Base-by-base conservation (phyloP, 2,888 invertebrate species). In the Acronicta aceris region DNA sequence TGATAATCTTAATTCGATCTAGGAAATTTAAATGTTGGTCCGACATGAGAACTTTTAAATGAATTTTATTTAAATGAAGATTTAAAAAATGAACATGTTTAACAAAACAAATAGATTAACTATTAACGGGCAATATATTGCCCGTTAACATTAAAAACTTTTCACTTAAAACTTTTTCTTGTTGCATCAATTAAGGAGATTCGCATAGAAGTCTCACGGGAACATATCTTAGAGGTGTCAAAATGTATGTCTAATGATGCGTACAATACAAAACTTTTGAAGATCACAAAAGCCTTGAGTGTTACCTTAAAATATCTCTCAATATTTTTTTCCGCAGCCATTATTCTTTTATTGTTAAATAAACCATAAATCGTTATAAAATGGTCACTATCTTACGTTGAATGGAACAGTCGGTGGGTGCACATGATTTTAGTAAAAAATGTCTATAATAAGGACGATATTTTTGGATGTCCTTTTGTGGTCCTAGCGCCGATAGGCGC, bases 291-390 rank as follows among this genome's bases (percentile, higher is more conserved):
- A 82, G 84, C 81, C 76, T 79, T 83, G 83, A 85, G 76, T 81
- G 79, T 81, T 78, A 82, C 78, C 78, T 77, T 75, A 81, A 82
- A 81, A 84, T 85, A 84, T 85, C 82, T 82, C 74, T 73, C 78
- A 73, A 73, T 71, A 17, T 61, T 80, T 81, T 85, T 88, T 87
- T 81, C 76, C 67, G 60, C 59, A 68, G 67, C 83, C 79, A 86
- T 88, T 86, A 84, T 85, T 85, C 89, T 88, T 89, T 91, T 90
- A 92, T 94, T 93, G 93, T 93, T 90, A 87, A 93, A 93, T 94
- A 94, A 90, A 92, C 93, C 89, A 94, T 94, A 94, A 94, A 94
- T 94, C 91, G 88, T 92, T 85, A 86, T 88, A 89, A 91, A 93
- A 93, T 91, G 91, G 89, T 86, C 90, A 88, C 83, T 85, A 83